These are phyloP conservation scores for Pteronura brasiliensis DNA, from an alignment of 2,113 vertebrate species.

Conservation along the genomic window DNA sequence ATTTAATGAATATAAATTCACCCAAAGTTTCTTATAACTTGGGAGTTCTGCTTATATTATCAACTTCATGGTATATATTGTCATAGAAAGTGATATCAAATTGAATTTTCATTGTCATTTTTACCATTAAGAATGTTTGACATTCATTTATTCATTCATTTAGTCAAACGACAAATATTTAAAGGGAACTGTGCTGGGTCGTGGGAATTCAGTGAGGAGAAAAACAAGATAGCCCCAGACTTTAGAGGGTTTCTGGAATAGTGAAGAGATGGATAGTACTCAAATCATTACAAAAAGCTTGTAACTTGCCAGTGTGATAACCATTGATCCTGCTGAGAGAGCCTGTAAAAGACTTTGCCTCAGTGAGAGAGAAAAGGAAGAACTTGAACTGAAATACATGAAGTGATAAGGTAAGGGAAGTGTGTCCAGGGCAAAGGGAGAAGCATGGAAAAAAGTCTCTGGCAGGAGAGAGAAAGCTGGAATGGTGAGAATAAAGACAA, in stretches of 20 bases:
- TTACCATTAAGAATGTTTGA: not conserved
- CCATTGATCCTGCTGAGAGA: not conserved
- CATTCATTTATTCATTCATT: not conserved
- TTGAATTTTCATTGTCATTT: not conserved
- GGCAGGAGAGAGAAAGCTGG: not conserved
- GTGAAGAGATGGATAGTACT: not conserved
- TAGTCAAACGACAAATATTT: not conserved
- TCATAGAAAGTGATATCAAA: not conserved
- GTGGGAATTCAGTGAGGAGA: not conserved
- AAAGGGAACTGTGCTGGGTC: not conserved
- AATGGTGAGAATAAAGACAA: not conserved
- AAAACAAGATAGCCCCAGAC: not conserved
- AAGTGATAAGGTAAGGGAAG: not conserved
- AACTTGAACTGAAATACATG: not conserved
- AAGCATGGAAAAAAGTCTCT: not conserved
- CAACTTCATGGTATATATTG: not conserved
- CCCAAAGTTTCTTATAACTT: conserved; percentile 24
- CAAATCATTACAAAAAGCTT: not conserved
- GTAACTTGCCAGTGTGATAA: not conserved
- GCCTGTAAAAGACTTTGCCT: not conserved
- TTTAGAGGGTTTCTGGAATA: not conserved
- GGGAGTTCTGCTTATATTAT: not conserved
- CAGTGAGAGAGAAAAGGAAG: not conserved
- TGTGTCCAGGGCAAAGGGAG: not conserved
- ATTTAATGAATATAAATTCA: conserved; percentile 33